Conservation (phyloP, 2,797 vertebrate genomes). For the Emydoidea blandingii region DNA sequence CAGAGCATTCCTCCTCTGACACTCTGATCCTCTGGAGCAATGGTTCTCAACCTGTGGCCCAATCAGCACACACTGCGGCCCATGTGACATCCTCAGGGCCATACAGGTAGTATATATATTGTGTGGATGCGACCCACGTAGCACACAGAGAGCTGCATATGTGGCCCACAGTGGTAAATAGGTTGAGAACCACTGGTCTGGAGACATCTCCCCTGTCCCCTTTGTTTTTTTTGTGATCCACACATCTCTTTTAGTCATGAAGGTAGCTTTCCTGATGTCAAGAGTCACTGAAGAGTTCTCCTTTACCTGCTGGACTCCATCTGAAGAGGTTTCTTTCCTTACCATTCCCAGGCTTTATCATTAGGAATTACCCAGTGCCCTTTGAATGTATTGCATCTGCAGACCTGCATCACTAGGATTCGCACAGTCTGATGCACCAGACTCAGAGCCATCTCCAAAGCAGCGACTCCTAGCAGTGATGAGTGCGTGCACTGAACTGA, state of each 20-base stretch:
- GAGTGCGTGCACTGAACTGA: background rate
- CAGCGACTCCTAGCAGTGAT: background rate
- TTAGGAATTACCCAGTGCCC: background rate
- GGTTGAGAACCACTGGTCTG: background rate
- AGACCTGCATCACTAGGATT: background rate
- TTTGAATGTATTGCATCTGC: background rate
- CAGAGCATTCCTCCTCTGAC: background rate
- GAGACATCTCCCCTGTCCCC: background rate
- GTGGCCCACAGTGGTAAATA: too few species aligned
- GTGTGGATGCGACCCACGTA: too few species aligned
- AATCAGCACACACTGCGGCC: too few species aligned
- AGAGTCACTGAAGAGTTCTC: background rate
- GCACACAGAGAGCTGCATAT: too few species aligned
- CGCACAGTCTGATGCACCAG: background rate
- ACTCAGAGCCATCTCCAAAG: background rate
- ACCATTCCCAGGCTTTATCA: background rate
- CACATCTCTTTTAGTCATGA: background rate
- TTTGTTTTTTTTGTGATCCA: background rate
- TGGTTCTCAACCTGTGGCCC: too few species aligned
- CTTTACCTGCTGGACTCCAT: background rate
- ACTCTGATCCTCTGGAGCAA: background rate
- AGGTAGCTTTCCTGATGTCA: background rate
- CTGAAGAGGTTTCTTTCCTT: background rate
- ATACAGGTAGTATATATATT: too few species aligned
- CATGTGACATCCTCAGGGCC: too few species aligned